Percentiles rank a stretch among this genome's conserved stretches.
Conservation (phyloP, 2,113 vertebrate genomes). For the Nibea coibor region DNA sequence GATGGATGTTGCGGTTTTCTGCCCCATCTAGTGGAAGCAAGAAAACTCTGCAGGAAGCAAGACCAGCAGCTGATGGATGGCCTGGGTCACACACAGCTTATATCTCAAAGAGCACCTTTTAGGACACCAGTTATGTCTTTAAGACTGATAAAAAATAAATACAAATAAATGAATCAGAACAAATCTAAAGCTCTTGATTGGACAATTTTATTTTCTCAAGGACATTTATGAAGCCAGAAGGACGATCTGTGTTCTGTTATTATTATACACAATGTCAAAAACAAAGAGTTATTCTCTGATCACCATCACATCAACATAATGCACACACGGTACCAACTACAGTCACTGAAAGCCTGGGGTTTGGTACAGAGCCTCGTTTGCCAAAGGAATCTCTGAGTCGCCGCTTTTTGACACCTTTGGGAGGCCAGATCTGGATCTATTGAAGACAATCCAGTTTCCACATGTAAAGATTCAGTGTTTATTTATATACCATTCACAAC, state of each 20-base stretch:
- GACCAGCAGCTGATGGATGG: not conserved
- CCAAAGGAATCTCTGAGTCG: constrained; percentile 12
- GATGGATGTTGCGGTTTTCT: constrained; percentile 31
- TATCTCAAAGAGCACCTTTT: not conserved
- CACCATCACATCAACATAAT: constrained; percentile 80
- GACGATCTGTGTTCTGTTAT: constrained; percentile 58
- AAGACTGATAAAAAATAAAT: not conserved
- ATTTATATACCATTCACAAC: constrained; percentile 20
- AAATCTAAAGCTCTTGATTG: constrained; percentile 31
- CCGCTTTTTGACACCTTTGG: constrained; percentile 22
- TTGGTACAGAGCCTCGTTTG: constrained; percentile 37
- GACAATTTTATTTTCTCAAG: constrained; percentile 78
- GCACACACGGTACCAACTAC: constrained; percentile 73
- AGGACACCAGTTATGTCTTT: not conserved
- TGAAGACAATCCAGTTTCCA: constrained; percentile 5
- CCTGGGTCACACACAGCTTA: not conserved
- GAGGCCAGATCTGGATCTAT: constrained; percentile 19
- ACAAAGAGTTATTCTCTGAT: constrained; percentile 64
- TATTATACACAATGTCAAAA: constrained; percentile 74
- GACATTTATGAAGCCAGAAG: constrained; percentile 77
- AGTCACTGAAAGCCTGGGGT: constrained; percentile 69
- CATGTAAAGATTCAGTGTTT: constrained; percentile 6
- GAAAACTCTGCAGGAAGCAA: not conserved
- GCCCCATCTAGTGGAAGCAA: constrained; percentile 55
- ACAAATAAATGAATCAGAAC: not conserved